A percentile compares a stretch with the other conserved stretches of the same genome.
Conservation (phyloP, 1,140 invertebrate genomes). For the Babylonia areolata region DNA sequence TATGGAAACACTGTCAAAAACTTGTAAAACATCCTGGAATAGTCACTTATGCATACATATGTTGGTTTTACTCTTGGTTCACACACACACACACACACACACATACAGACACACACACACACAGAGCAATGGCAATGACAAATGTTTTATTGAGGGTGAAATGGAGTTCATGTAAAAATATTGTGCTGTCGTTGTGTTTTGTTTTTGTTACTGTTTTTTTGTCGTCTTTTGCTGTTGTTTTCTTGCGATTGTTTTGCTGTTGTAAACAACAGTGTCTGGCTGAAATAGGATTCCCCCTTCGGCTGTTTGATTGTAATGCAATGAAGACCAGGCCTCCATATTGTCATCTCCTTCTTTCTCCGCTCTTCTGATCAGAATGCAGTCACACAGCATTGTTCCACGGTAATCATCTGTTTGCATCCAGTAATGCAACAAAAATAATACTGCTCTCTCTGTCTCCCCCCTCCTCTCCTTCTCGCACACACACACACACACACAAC, state of each 20-base stretch:
- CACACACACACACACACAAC: too few species aligned
- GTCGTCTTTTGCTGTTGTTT: background rate
- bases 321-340: background rate
- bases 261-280: background rate
- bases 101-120: background rate
- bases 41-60: too few species aligned
- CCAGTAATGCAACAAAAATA: background rate
- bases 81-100: constrained; percentile 20
- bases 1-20: too few species aligned
- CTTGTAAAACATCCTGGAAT: too few species aligned
- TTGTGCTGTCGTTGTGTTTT: too few species aligned
- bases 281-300: background rate
- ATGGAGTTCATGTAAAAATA: too few species aligned
- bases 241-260: constrained; percentile 8
- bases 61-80: too few species aligned
- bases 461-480: background rate
- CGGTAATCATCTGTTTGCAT: background rate
- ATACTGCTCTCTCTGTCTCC: background rate
- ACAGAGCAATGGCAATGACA: background rate
- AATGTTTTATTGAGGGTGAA: too few species aligned
- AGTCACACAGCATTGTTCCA: background rate
- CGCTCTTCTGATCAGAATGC: too few species aligned
- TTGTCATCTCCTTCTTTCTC: too few species aligned
- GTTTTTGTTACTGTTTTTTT: too few species aligned
- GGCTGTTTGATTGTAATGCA: background rate